phyloP scores from a whole-genome alignment of 2,888 invertebrate species.

The Eilema sororculum region DNA sequence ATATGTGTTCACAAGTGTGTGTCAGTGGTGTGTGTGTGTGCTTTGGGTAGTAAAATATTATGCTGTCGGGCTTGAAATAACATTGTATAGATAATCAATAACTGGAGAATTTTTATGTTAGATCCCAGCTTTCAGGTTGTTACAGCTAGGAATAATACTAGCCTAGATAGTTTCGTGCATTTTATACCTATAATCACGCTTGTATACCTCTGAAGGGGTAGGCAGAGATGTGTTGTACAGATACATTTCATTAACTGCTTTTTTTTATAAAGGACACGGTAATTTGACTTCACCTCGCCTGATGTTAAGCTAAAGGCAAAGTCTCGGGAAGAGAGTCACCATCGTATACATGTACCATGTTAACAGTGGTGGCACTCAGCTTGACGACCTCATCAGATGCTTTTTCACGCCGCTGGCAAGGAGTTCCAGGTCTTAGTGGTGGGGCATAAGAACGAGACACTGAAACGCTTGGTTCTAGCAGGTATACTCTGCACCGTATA shows the following conservation, averaged over 20 bases:
- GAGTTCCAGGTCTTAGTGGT: too few relatives aligned
- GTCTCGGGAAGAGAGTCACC: too few relatives aligned
- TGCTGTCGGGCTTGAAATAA: constrained; percentile 86
- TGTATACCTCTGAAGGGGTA: not conserved
- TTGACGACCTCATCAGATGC: too few relatives aligned
- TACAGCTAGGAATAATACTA: constrained; percentile 40
- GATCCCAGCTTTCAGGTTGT: constrained; percentile 61
- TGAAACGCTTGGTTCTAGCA: too few relatives aligned
- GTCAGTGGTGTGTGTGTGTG: constrained; percentile 61
- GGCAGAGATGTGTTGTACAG: not conserved
- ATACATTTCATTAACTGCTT: not conserved
- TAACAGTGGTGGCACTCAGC: too few relatives aligned
- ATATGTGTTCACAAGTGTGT: constrained; percentile 43
- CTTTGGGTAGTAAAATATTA: constrained; percentile 86
- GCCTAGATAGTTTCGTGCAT: constrained; percentile 19
- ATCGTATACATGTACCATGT: too few relatives aligned
- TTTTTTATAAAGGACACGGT: too few relatives aligned
- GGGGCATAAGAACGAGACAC: too few relatives aligned
- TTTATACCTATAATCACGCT: not conserved
- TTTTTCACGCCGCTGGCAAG: too few relatives aligned
- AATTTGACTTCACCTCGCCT: too few relatives aligned
- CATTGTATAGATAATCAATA: constrained; percentile 88
- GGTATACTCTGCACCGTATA: too few relatives aligned
- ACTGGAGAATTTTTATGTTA: constrained; percentile 77
- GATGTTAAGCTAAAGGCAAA: too few relatives aligned